Evolutionary conservation across 2,888 invertebrate species (phyloP), one percentile per base, ranked within the genome.

Genomic region (Lasioglossum malachurum): DNA sequence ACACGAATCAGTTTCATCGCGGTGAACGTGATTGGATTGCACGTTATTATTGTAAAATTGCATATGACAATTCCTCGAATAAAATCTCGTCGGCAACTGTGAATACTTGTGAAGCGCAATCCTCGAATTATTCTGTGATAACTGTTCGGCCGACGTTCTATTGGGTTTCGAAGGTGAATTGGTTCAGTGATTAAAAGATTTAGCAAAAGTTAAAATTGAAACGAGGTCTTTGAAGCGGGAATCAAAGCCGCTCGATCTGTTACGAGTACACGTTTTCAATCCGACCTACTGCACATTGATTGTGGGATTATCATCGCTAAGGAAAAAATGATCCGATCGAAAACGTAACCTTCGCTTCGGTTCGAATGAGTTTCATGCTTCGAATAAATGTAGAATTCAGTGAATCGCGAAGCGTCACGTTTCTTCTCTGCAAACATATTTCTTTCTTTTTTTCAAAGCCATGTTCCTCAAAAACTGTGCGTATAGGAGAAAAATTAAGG

Each of bases 121-220:
- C 23, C 38, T n/a, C 53, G 41, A 57, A 73, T 57, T 73, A 60
- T 80, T 80, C 46, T 38, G 10, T 46, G n/a, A 76, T 57, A 77
- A 23, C n/a, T 49, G 46, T 78, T 82, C 41, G 27, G 74, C 14
- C 23, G 41, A 41, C 64, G n/a, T 60, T 83, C 49, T 5, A 83
- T 67, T 67, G 27, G 8, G 31, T 83, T 75, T 27, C 8, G 35
- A 3, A 4, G 27, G 7, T 64, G 53, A 44, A 69, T 75, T 78
- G 64, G 53, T 85, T 71, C 31, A 44, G 27, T 64, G 85, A 72
- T 64, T 49, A 71, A 72, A 64, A 35, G 53, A 75, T 79, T 84
- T 23, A 44, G 75, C 60, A 41, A 41, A 75, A 72, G 78, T 84
- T 85, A 75, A 85, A 85, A 79, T 75, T 75, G 75, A 80, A 85